Conservation (phyloP, 2,888 invertebrate species). For the Troglohyphantes excavatus region DNA sequence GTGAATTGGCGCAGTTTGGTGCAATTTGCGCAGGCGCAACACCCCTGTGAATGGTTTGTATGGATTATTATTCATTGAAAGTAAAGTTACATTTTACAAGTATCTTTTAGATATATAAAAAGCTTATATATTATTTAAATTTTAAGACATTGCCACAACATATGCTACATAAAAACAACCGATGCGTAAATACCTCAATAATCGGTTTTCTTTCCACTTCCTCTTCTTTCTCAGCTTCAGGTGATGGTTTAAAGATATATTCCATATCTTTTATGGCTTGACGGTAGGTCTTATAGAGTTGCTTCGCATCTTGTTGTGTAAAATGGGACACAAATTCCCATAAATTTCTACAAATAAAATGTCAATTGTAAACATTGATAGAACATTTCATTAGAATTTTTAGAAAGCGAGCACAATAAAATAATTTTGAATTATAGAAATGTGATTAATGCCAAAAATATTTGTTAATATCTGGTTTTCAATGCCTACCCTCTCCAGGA, state of each 20-base stretch:
- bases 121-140: too few relatives aligned
- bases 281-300: slow-evolving; percentile 95
- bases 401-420: too few relatives aligned
- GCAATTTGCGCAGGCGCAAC: too few relatives aligned
- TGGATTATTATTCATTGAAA: too few relatives aligned
- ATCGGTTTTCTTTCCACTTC: slow-evolving; percentile 65
- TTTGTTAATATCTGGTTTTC: neutral
- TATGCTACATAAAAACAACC: too few relatives aligned
- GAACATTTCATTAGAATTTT: too few relatives aligned
- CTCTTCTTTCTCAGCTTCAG: slow-evolving; percentile 54
- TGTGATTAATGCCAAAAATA: neutral
- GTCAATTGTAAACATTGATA: neutral
- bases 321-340: slow-evolving; percentile 99
- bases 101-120: too few relatives aligned
- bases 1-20: too few relatives aligned
- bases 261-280: slow-evolving; percentile 66
- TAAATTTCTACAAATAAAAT: slow-evolving; percentile 89
- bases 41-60: too few relatives aligned
- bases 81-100: too few relatives aligned
- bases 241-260: slow-evolving; percentile 8
- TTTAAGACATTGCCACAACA: too few relatives aligned
- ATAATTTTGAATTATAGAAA: too few relatives aligned
- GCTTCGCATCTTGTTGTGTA: slow-evolving; percentile 96
- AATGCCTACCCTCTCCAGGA: slow-evolving; percentile 90
- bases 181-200: slow-evolving; percentile 45